These are phyloP conservation scores for Riparia riparia DNA, from an alignment of 2,113 vertebrate species.

Conservation along the genomic window DNA sequence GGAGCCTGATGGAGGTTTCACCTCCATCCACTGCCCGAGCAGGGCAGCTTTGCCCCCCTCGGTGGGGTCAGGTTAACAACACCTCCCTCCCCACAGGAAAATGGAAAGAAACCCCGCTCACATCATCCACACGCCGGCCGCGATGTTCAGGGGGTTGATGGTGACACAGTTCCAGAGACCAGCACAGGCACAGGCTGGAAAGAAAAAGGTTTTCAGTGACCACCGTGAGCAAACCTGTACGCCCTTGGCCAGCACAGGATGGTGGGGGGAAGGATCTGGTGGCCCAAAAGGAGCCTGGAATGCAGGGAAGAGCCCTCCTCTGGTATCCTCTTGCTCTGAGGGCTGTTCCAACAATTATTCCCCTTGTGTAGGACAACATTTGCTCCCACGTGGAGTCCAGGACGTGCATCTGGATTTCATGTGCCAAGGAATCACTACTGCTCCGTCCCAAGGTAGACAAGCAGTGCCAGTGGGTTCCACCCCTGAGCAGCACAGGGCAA, in stretches of 20 bases:
- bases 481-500: neutral
- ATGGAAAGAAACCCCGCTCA: conserved; percentile 75
- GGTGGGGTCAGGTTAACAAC: neutral
- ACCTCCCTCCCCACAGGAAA: neutral
- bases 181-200: conserved; percentile 86
- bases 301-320: neutral
- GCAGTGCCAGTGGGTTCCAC: neutral
- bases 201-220: conserved; percentile 1
- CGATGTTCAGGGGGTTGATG: conserved; percentile 93
- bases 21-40: rapidly evolving
- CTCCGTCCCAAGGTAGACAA: neutral
- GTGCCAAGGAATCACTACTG: neutral
- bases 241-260: neutral
- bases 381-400: rapidly evolving
- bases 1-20: rapidly evolving
- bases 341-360: neutral
- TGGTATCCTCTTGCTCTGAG: neutral
- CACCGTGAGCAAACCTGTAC: rapidly evolving
- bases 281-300: neutral
- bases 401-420: rapidly evolving
- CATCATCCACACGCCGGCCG: conserved; percentile 97
- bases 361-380: neutral
- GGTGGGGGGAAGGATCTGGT: neutral
- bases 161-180: conserved; percentile 95
- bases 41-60: neutral